Conservation (phyloP, 64 coral and sea anemone species). For the Trachythela sp. region DNA sequence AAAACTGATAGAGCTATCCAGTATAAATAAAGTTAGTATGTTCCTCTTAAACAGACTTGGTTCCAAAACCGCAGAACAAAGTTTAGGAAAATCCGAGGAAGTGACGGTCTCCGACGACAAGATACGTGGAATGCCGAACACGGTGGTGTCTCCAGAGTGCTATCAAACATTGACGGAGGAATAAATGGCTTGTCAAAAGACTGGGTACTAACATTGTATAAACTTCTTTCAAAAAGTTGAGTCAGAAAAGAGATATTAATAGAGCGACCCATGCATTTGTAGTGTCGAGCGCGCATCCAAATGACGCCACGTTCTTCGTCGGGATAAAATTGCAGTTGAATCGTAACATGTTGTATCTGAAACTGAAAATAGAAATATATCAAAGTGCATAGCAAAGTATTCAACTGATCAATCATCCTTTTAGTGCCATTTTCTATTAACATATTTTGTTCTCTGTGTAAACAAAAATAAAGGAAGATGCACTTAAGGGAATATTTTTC, state of each 20-base stretch:
- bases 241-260: background rate
- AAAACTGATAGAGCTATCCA: background rate
- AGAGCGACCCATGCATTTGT: background rate
- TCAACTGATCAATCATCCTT: too few relatives aligned
- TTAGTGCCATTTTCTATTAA: too few relatives aligned
- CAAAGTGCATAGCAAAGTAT: too few relatives aligned
- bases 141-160: background rate
- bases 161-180: background rate
- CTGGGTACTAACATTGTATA: slow-evolving; percentile 22
- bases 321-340: too few relatives aligned
- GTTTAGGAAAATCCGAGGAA: slow-evolving; percentile 1
- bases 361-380: too few relatives aligned
- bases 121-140: background rate
- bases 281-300: background rate
- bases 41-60: background rate
- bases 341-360: too few relatives aligned
- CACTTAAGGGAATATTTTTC: too few relatives aligned
- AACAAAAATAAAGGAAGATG: too few relatives aligned
- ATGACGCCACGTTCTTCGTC: too few relatives aligned
- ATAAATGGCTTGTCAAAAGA: slow-evolving; percentile 13
- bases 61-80: slow-evolving; percentile 20
- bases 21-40: background rate
- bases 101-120: slow-evolving; percentile 9
- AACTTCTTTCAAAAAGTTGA: background rate
- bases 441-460: too few relatives aligned